Percentiles rank a stretch among this genome's conserved stretches.
phyloP scores from a whole-genome alignment of 2,888 invertebrate genomes.

The Conistra vaccinii region DNA sequence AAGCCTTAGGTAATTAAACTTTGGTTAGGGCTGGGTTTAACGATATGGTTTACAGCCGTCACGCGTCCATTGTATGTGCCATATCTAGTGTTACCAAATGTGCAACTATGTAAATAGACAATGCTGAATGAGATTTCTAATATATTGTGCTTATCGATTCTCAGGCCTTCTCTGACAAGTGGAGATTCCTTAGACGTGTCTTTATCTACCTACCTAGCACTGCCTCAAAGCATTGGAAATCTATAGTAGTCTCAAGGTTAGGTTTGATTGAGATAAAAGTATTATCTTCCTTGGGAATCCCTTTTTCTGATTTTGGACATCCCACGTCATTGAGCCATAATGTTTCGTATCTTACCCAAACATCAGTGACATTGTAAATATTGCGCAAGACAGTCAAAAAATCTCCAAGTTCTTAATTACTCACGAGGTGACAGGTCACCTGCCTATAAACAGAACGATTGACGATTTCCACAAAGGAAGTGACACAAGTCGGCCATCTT shows the following conservation, averaged over 20 bases:
- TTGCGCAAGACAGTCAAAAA: slow-evolving; percentile 35
- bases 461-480: slow-evolving; percentile 77
- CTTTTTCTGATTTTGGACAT: slow-evolving; percentile 4
- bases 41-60: slow-evolving; percentile 79
- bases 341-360: slow-evolving; percentile 19
- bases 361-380: slow-evolving; percentile 13
- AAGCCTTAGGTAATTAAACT: slow-evolving; percentile 85
- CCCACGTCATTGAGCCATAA: slow-evolving; percentile 1
- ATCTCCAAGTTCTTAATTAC: slow-evolving; percentile 48
- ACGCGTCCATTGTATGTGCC: slow-evolving; percentile 79
- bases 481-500: slow-evolving; percentile 81
- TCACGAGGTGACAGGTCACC: slow-evolving; percentile 54
- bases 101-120: slow-evolving; percentile 78
- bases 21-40: slow-evolving; percentile 82
- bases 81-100: slow-evolving; percentile 73
- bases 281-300: background rate
- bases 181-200: background rate
- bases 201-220: background rate
- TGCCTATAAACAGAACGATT: slow-evolving; percentile 61
- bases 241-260: background rate
- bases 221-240: background rate
- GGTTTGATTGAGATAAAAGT: background rate
- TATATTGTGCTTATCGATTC: slow-evolving; percentile 15
- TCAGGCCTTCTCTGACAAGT: background rate
- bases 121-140: slow-evolving; percentile 56